Conservation (phyloP, 1,140 invertebrate species). For the Paramacrobiotus metropolitanus region DNA sequence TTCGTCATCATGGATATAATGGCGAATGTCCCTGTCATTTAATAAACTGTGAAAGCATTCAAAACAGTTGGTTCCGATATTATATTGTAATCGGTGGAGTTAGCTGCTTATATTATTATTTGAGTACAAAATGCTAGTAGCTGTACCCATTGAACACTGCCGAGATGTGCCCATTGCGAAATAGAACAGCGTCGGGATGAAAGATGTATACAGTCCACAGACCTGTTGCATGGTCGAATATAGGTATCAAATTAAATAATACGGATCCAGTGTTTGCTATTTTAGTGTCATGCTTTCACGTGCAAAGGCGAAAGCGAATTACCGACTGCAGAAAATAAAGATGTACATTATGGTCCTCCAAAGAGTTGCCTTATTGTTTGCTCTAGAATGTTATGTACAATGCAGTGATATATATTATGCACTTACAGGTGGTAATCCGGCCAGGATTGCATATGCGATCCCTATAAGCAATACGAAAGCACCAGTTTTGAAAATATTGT, state of each 20-base stretch:
- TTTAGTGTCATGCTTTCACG: not conserved
- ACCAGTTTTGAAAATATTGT: too few relatives aligned
- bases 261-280: not conserved
- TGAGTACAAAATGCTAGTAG: too few relatives aligned
- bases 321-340: not conserved
- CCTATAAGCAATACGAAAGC: too few relatives aligned
- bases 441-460: not conserved
- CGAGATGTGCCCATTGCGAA: not conserved
- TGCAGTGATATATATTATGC: too few relatives aligned
- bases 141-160: not conserved
- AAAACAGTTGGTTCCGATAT: too few relatives aligned
- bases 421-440: not conserved
- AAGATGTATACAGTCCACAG: conserved; percentile 1
- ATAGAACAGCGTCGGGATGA: conserved; percentile 3
- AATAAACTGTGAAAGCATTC: too few relatives aligned
- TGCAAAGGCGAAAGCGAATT: not conserved
- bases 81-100: too few relatives aligned
- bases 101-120: too few relatives aligned
- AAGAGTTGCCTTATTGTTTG: too few relatives aligned
- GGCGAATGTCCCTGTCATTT: conserved; percentile 45
- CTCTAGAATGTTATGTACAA: too few relatives aligned
- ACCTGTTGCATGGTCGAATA: not conserved
- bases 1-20: conserved; percentile 65
- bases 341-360: too few relatives aligned
- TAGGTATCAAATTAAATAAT: not conserved